These are phyloP conservation scores for Anableps anableps DNA, from an alignment of 2,797 vertebrate genomes.

Conservation along the genomic window DNA sequence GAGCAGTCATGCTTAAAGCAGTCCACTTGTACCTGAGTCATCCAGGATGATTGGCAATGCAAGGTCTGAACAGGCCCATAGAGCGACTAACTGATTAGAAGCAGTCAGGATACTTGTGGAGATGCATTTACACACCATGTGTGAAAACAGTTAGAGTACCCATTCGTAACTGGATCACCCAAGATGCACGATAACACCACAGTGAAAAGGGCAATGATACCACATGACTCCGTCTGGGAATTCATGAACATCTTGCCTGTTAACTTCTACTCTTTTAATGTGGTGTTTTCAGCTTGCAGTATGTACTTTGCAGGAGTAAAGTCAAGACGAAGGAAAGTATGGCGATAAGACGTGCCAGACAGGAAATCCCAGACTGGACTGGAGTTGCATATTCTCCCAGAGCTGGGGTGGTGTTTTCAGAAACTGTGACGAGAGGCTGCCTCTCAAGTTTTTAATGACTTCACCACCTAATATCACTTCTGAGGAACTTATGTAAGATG, in stretches of 20 bases:
- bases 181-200: not conserved
- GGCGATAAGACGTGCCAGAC: conserved; percentile 33
- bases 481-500: conserved; percentile 24
- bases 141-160: not conserved
- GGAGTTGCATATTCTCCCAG: conserved; percentile 30
- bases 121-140: not conserved
- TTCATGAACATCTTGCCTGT: conserved; percentile 16
- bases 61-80: not conserved
- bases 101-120: not conserved
- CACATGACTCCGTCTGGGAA: not conserved
- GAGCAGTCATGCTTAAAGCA: not conserved
- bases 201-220: not conserved
- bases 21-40: not conserved
- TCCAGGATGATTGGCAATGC: not conserved
- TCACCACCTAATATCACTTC: conserved; percentile 28
- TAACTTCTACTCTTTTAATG: conserved; percentile 7
- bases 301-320: conserved; percentile 32
- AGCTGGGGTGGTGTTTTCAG: conserved; percentile 50
- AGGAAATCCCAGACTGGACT: conserved; percentile 55
- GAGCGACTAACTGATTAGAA: not conserved
- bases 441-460: conserved; percentile 38
- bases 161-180: not conserved
- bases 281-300: conserved; percentile 23
- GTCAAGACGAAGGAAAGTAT: conserved; percentile 33
- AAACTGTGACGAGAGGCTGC: conserved; percentile 33